Base-by-base conservation (phyloP, 2,113 vertebrate genomes). In the Tichodroma muraria region DNA sequence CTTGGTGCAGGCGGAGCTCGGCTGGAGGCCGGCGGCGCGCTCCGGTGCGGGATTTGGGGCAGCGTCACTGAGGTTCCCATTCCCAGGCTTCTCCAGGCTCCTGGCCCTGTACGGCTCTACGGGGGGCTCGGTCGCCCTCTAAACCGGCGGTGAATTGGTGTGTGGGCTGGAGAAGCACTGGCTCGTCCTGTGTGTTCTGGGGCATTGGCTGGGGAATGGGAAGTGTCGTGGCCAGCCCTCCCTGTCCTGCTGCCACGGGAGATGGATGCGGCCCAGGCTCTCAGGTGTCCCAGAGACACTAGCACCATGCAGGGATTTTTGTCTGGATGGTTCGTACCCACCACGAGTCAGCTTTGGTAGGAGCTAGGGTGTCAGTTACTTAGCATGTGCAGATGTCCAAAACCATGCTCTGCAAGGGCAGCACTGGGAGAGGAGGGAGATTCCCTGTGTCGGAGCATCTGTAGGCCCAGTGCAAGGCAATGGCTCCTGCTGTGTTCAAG, bases 61-160 rank as follows among this genome's bases (percentile, higher is more conserved):
- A 20, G 44, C 0, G 0, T 38, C 27, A 2, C 45, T 6, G 52
- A 11, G 6, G 38, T 14, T 1, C 22, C 61, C 37, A 14, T 13
- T 53, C 4, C 1, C 31, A 23, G 37, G 6, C 47, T n/a, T 14
- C 65, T 60, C 17, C 1, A 1, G 10, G 19, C 33, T 60, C 8
- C 2, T 7, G 33, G 42, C 71, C 22, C 76, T 44, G 19, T 31
- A 1, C 2, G 2, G 5, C 38, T 52, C n/a, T n/a, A n/a, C n/a
- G n/a, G n/a, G 38, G 14, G 22, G 14, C 6, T 7, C 0, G 0
- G n/a, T 30, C 4, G 0, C 45, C 14, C 1, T 9, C 64, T 21
- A 28, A 25, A 23, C 28, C 73, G 16, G 65, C 44, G 80, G 0
- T 9, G 86, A 13, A 5, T 9, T 20, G 14, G 2, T 6, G 35